phyloP scores from a whole-genome alignment of 2,888 invertebrate genomes.

The Acleris emargana region DNA sequence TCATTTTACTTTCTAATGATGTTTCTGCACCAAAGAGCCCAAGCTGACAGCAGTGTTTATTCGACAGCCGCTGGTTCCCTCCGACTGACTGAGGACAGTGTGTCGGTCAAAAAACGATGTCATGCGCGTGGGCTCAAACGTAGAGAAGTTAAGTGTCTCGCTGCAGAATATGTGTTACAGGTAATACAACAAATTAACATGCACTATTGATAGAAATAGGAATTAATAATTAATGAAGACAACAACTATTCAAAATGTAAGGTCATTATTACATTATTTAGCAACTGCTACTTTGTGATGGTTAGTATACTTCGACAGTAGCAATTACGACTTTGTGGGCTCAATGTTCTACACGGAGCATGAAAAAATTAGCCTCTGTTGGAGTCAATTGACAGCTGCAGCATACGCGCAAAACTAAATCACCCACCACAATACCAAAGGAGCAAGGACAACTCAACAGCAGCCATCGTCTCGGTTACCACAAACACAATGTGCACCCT shows the following conservation, averaged over 20 bases:
- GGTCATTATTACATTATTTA: constrained; percentile 46
- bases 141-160: constrained; percentile 41
- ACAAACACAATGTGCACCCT: constrained; percentile 78
- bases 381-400: constrained; percentile 67
- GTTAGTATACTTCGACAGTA: constrained; percentile 42
- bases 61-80: not conserved
- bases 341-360: constrained; percentile 80
- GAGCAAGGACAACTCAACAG: constrained; percentile 69
- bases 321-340: constrained; percentile 64
- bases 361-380: constrained; percentile 68
- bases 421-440: constrained; percentile 75
- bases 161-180: constrained; percentile 57
- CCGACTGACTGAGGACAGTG: not conserved
- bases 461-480: constrained; percentile 72
- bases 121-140: not conserved
- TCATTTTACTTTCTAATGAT: constrained; percentile 49
- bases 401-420: constrained; percentile 72
- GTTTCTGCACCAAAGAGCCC: constrained; percentile 54
- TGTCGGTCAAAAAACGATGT: not conserved
- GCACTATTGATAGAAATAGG: constrained; percentile 57
- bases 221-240: constrained; percentile 46
- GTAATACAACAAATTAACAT: constrained; percentile 55
- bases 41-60: not conserved
- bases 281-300: constrained; percentile 57
- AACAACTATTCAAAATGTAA: constrained; percentile 59